These are phyloP conservation scores for Ptilorrhoa leucosticta DNA, from an alignment of 2,113 vertebrate genomes.

Conservation along the genomic window DNA sequence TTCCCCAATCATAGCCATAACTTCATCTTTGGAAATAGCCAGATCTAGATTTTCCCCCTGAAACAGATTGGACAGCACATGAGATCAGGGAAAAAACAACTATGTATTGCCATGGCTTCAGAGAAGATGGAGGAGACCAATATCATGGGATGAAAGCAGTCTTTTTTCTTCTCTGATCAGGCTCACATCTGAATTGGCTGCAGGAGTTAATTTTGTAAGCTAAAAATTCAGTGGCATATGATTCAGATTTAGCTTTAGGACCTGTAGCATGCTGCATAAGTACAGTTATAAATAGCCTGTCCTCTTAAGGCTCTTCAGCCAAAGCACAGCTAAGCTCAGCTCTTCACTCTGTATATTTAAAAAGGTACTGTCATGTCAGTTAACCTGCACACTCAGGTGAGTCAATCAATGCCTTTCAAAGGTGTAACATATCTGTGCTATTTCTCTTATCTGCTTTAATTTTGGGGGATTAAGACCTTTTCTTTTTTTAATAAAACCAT, in stretches of 20 bases:
- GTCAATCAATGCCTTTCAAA: not conserved
- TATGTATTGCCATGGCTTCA: not conserved
- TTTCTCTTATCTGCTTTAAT: not conserved
- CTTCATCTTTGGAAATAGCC: slow-evolving; percentile 94
- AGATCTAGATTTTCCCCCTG: slow-evolving; percentile 95
- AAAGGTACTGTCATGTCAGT: not conserved
- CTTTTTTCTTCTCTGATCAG: not conserved
- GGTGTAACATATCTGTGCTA: not conserved
- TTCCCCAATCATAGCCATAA: slow-evolving; percentile 90
- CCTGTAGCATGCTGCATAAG: not conserved
- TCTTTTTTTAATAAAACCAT: not conserved
- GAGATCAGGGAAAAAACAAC: not conserved
- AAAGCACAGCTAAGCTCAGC: not conserved
- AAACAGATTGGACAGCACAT: not conserved
- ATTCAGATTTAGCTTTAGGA: not conserved
- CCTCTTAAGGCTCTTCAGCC: not conserved
- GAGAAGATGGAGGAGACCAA: not conserved
- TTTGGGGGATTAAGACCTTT: not conserved
- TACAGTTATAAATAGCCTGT: not conserved
- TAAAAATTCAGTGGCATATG: not conserved
- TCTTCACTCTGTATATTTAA: not conserved
- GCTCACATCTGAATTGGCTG: not conserved
- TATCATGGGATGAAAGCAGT: not conserved
- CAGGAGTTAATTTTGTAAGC: not conserved
- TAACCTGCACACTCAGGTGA: not conserved